Base-by-base conservation (phyloP, 2,888 invertebrate genomes). In the Neelides folsomi region DNA sequence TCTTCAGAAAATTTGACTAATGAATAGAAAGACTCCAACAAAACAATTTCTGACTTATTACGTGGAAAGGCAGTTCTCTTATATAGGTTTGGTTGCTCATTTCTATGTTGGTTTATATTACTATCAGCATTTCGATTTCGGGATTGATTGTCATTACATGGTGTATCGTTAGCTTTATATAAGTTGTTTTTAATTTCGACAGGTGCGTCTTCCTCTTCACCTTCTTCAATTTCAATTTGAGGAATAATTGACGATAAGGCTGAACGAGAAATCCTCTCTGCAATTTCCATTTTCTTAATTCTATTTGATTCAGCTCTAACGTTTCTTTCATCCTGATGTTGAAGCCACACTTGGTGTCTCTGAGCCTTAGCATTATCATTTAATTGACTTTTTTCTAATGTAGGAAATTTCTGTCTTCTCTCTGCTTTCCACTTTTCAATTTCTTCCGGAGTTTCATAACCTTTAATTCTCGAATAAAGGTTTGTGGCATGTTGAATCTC, bases 401-500 rank as follows among this genome's bases (percentile, higher is more conserved):
- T 85, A 0, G 88, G 88, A 70, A 79, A 88, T 65, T 78, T 81
- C 53, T 75, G 82, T 68, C 80, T 83, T 46, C 94, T 75, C 66
- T 92, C 89, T 47, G 77, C 79, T 59, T 80, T 77, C 90, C 92
- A 94, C 68, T 83, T 84, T 35, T 79, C 73, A 53, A 90, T 81
- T 60, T 89, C 88, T 68, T 88, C 87, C 0, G 83, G 81, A 5
- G 83, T 81, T 56, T 81, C 78, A 6, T 83, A 66, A 60, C 81
- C 80, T 61, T 80, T 79, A 55, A 92, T 82, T 70, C 80, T 81
- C 49, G 82, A 78, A 66, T 82, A 92, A 15, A 90, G 70, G 0
- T 89, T 90, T n/a, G 82, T 79, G 6, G 77, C 76, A 70, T 93
- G 92, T 71, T 89, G 86, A 76, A 83, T 80, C 68, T 78, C 76